Percentiles rank a stretch among this genome's conserved stretches.
Evolutionary conservation across 2,113 vertebrate species (phyloP).

Genomic region (Oenanthe oenanthe): DNA sequence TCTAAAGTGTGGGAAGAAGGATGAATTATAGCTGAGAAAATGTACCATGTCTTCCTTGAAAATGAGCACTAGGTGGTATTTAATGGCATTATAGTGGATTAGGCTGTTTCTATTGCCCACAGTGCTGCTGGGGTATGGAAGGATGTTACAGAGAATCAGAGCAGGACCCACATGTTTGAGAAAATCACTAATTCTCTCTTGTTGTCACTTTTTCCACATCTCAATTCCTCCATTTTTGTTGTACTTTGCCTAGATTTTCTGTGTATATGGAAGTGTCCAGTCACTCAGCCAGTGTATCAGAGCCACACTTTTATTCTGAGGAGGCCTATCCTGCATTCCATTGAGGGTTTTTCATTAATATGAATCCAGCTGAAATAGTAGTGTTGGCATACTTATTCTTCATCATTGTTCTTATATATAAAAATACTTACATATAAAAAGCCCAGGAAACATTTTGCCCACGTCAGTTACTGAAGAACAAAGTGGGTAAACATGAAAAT

Average conservation of each 20-base stretch:
- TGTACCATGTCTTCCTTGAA: neutral
- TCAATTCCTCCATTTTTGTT: neutral
- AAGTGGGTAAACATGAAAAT: neutral
- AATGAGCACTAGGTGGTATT: neutral
- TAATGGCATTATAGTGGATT: neutral
- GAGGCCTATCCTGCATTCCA: neutral
- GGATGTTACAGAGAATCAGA: neutral
- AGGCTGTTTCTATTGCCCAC: neutral
- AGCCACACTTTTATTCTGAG: neutral
- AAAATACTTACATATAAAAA: neutral
- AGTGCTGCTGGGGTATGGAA: neutral
- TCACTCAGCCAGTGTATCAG: neutral
- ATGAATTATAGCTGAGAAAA: slow-evolving; percentile 14
- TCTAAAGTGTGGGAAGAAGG: neutral
- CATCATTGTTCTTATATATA: neutral
- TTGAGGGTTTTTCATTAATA: neutral
- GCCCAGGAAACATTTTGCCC: neutral
- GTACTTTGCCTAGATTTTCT: neutral
- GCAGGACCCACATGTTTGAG: neutral
- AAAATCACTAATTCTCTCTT: neutral
- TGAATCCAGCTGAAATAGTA: neutral
- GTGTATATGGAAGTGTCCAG: neutral
- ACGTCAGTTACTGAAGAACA: neutral
- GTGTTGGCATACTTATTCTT: neutral
- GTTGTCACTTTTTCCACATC: neutral